phyloP scores from a whole-genome alignment of 2,888 invertebrate species.

The Crioceris asparagi region DNA sequence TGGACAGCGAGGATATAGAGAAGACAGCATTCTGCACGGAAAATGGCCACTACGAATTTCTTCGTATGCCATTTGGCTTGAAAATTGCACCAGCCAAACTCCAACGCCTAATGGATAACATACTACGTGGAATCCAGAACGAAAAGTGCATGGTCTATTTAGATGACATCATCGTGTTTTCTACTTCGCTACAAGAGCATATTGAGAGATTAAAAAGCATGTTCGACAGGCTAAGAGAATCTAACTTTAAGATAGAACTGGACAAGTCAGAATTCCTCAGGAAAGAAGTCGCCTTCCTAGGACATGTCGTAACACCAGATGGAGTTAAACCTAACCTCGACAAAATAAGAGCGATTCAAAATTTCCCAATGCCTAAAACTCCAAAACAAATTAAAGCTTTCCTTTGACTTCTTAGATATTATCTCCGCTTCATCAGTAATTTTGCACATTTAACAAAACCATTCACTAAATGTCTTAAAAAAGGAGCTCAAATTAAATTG shows the following conservation, averaged over 20 bases:
- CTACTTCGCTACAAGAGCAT: slow-evolving; percentile 12
- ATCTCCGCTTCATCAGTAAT: slow-evolving; percentile 14
- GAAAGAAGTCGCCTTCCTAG: slow-evolving; percentile 16
- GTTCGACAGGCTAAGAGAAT: slow-evolving; percentile 12
- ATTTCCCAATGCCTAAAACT: slow-evolving; percentile 17
- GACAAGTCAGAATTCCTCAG: slow-evolving; percentile 16
- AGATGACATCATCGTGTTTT: slow-evolving; percentile 18
- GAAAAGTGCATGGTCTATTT: slow-evolving; percentile 19
- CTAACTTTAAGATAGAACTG: slow-evolving; percentile 18
- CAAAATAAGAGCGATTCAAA: slow-evolving; percentile 11
- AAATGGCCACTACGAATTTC: slow-evolving; percentile 14
- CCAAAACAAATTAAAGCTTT: slow-evolving; percentile 16
- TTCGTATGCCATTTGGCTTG: slow-evolving; percentile 22
- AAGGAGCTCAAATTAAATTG: slow-evolving; percentile 12
- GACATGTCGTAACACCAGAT: slow-evolving; percentile 8
- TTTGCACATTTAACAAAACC: slow-evolving; percentile 18
- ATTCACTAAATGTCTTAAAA: slow-evolving; percentile 14
- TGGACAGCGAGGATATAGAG: slow-evolving; percentile 9
- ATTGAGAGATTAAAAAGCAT: slow-evolving; percentile 10
- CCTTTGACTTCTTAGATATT: slow-evolving; percentile 17
- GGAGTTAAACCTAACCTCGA: slow-evolving; percentile 8
- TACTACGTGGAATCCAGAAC: slow-evolving; percentile 17
- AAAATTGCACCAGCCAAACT: slow-evolving; percentile 22
- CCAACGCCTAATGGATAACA: slow-evolving; percentile 19
- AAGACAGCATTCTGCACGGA: slow-evolving; percentile 15